These are phyloP conservation scores for Microtus richardsoni DNA, from an alignment of 2,113 vertebrate genomes.

Conservation along the genomic window DNA sequence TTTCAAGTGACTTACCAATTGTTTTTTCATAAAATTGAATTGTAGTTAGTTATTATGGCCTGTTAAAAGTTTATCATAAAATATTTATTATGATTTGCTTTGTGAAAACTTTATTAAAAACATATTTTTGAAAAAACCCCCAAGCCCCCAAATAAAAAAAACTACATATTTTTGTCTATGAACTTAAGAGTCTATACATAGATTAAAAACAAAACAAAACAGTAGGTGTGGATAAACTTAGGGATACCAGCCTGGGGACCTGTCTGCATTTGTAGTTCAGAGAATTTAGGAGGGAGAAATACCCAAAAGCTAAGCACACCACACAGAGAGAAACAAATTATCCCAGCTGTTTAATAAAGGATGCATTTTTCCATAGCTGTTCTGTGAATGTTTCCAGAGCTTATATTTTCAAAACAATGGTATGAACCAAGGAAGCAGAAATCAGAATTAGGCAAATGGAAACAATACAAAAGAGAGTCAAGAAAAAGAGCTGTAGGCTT, in stretches of 20 bases:
- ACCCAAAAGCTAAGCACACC: neutral
- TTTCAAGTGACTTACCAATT: neutral
- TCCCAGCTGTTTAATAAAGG: neutral
- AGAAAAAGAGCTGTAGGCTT: neutral
- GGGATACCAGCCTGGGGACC: neutral
- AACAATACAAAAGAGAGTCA: neutral
- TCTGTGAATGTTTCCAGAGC: neutral
- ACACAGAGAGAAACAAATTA: neutral
- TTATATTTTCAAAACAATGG: slow-evolving; percentile 30
- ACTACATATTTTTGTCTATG: neutral
- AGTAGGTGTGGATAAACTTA: neutral
- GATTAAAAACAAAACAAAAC: neutral
- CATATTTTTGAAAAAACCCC: neutral
- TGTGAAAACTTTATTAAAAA: neutral
- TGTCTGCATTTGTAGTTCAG: neutral
- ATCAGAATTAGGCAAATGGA: neutral
- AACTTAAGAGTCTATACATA: neutral
- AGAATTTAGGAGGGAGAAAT: slow-evolving; percentile 44
- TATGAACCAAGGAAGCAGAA: neutral
- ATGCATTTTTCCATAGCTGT: slow-evolving; percentile 8
- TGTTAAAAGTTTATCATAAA: neutral
- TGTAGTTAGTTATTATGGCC: neutral
- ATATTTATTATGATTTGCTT: slow-evolving; percentile 40
- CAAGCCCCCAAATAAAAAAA: no score
- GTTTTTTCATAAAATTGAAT: slow-evolving; percentile 7